These are phyloP conservation scores for Falco rusticolus DNA, from an alignment of 2,797 vertebrate genomes.

Conservation along the genomic window DNA sequence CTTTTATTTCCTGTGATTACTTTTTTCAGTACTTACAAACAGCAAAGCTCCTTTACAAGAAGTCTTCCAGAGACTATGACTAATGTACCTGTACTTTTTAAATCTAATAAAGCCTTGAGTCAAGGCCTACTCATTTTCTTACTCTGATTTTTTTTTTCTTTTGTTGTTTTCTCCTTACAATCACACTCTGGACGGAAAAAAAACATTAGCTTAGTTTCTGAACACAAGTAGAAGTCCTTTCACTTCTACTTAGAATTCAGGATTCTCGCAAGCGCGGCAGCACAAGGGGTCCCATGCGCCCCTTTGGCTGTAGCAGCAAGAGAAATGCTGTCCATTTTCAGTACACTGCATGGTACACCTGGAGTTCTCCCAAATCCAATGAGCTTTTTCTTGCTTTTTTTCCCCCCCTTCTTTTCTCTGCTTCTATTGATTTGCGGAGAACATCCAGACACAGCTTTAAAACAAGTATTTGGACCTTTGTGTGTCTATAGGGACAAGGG, in stretches of 20 bases:
- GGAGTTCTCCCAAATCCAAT: not conserved
- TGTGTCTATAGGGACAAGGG: not conserved
- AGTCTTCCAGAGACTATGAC: slow-evolving; percentile 73
- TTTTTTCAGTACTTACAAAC: not conserved
- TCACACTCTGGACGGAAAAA: slow-evolving; percentile 74
- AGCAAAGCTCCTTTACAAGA: slow-evolving; percentile 72
- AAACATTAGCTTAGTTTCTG: slow-evolving; percentile 29
- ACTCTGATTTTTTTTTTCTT: slow-evolving; percentile 54
- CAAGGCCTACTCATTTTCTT: slow-evolving; percentile 72
- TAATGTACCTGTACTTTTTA: slow-evolving; percentile 65
- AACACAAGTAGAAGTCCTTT: slow-evolving; percentile 61
- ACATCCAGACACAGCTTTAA: not conserved
- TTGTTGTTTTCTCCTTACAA: slow-evolving; percentile 69
- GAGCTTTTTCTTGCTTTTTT: not conserved
- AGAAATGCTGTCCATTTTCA: not conserved
- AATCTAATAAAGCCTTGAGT: slow-evolving; percentile 73
- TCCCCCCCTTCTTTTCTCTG: not conserved
- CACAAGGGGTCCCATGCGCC: not conserved
- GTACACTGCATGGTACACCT: not conserved
- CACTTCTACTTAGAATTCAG: slow-evolving; percentile 65
- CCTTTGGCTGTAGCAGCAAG: not conserved
- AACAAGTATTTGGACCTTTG: not conserved
- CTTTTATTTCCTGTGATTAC: not conserved
- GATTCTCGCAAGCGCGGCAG: slow-evolving; percentile 28
- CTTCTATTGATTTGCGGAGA: not conserved